These are phyloP conservation scores for Muscina levida DNA, from an alignment of 2,888 invertebrate genomes.

Conservation along the genomic window DNA sequence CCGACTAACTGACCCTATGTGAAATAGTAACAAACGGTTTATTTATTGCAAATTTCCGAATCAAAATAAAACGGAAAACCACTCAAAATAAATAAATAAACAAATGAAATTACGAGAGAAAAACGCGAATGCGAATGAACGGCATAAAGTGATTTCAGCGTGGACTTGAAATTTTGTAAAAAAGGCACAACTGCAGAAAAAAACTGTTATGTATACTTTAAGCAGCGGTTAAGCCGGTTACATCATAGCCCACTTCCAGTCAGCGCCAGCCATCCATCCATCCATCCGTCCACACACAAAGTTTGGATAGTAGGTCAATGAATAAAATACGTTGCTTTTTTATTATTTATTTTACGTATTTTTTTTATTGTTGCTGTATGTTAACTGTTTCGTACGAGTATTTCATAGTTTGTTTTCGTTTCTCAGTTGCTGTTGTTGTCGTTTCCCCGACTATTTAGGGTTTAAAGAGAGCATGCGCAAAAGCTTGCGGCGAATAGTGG, in stretches of 20 bases:
- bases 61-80: constrained; percentile 37
- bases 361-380: background rate
- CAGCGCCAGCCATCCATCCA: background rate
- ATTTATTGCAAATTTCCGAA: constrained; percentile 46
- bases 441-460: constrained; percentile 56
- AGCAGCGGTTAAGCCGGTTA: constrained; percentile 67
- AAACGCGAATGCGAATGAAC: constrained; percentile 49
- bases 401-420: constrained; percentile 5
- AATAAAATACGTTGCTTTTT: constrained; percentile 53
- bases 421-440: constrained; percentile 10
- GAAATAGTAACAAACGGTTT: constrained; percentile 35
- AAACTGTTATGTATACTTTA: constrained; percentile 63
- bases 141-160: constrained; percentile 51
- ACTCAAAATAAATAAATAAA: constrained; percentile 43
- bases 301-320: constrained; percentile 70
- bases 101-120: constrained; percentile 31
- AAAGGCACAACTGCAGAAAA: constrained; percentile 32
- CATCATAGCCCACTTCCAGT: constrained; percentile 63
- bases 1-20: no score
- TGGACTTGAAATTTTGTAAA: constrained; percentile 64
- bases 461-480: constrained; percentile 60
- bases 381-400: constrained; percentile 14
- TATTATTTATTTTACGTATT: constrained; percentile 18
- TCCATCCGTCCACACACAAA: constrained; percentile 35
- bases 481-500: constrained; percentile 34